Evolutionary conservation across 2,888 invertebrate genomes (phyloP), one percentile per base, ranked within the genome.

Genomic region (Rhingia campestris): DNA sequence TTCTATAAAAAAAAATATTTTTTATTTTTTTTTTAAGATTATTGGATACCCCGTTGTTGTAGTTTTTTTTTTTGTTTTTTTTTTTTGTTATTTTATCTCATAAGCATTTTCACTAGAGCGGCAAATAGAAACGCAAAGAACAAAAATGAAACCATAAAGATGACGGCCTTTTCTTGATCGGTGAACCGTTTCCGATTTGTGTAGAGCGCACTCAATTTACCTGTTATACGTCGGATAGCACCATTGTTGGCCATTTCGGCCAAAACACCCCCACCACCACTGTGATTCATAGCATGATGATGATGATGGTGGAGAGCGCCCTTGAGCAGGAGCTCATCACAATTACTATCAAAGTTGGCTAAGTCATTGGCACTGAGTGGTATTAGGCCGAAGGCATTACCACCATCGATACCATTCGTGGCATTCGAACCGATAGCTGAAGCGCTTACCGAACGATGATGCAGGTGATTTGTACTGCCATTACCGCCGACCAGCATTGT

Each of bases 211-310:
- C 89, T 88, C 14, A 91, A 85, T 86, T 89, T 89, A 86, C 88
- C 86, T 35, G 94, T 88, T 88, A 91, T 87, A 90, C 93, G 87
- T 88, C 92, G 63, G 88, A 92, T 70, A 90, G 92, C 86, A 90
- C 92, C 88, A 89, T 91, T 35, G 82, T 88, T 88, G 86, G 72
- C 86, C 74, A 79, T 70, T 66, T 79, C 75, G 73, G 87, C 86
- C 69, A 87, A 86, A 47, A 87, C 81, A 43, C 81, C 86, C 56
- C 81, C 82, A 30, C 86, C 66, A 41, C 14, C 72, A 74, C 47
- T 69, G 33, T 86, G 87, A 66, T 87, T 87, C 59, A 84, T 74
- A 35, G 59, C 69, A 86, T 89, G 89, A 82, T 90, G 90, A 86
- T 90, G 90, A 77, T 90, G 91, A 84, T 91, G 91, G 73, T 90